Evolutionary conservation across 2,888 invertebrate species (phyloP), one percentile per base, ranked within the genome.

Genomic region (Mythimna pallens): DNA sequence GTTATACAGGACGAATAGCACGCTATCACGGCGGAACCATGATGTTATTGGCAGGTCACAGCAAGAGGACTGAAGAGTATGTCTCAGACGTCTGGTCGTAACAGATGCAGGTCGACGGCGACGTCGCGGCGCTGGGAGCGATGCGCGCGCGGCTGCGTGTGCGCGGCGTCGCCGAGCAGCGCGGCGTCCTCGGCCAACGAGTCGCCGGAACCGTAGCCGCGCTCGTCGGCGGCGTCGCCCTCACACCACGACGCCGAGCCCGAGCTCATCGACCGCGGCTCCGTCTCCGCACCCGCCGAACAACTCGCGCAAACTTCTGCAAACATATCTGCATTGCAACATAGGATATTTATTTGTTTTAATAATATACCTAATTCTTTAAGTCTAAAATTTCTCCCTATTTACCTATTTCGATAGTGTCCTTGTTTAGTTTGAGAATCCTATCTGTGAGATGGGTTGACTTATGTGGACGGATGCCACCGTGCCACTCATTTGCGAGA

Each of bases 221-320:
- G 92, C 88, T 94, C 95, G 78, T 94, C 94, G 12, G 92, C 96
- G 8, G 81, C 86, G 52, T 95, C 96, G 59, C 96, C 97, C 75
- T 97, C 97, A 80, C 97, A 96, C 96, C 94, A 96, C 84, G 92
- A 97, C 91, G 89, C 95, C 87, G 90, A 96, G 87, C 96, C 97
- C 71, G 95, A 95, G 89, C 95, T 96, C 80, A 92, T 94, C 8
- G 94, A 94, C 34, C 91, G 89, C 14, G 92, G 92, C 40, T 95
- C 96, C 86, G 92, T 95, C 92, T 91, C 96, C 89, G 92, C 96
- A 82, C 95, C 96, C 83, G 95, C 95, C 34, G 96, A 95, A 86
- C 95, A 94, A 89, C 90, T 96, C 87, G 92, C 94, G 90, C 96
- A 95, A 80, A 94, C 93, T 84, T 96, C 95, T 96, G 95, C 77